These are phyloP conservation scores for Drosophila pseudoananassae DNA, from an alignment of 1,140 invertebrate genomes.

Conservation along the genomic window DNA sequence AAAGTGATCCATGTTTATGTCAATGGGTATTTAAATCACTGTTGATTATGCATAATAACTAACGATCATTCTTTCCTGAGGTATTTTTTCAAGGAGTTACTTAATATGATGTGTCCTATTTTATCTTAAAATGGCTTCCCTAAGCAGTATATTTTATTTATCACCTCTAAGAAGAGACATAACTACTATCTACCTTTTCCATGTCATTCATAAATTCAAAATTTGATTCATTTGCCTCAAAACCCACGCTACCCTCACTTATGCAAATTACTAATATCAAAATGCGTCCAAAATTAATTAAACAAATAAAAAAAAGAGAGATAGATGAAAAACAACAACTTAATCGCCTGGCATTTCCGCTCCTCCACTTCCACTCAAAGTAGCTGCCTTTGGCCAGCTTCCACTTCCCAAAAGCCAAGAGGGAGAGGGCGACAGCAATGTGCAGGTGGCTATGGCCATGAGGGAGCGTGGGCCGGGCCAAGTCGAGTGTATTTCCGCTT, in stretches of 20 bases:
- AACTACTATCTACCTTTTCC: background rate
- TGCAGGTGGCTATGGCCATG: constrained; percentile 71
- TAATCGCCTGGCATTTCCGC: constrained; percentile 75
- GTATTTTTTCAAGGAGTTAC: constrained; percentile 46
- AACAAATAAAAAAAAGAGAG: constrained; percentile 25
- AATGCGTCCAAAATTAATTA: constrained; percentile 45
- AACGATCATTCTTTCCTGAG: constrained; percentile 34
- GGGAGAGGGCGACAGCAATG: constrained; percentile 46
- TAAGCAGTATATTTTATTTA: background rate
- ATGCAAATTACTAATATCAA: constrained; percentile 60
- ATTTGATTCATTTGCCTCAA: constrained; percentile 47
- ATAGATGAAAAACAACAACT: constrained; percentile 60
- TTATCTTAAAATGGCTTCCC: background rate
- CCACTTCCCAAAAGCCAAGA: constrained; percentile 63
- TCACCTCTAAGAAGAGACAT: background rate
- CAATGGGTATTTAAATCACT: constrained; percentile 26
- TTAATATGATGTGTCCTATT: constrained; percentile 12
- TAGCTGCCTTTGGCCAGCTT: constrained; percentile 59
- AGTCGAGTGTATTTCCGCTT: constrained; percentile 79
- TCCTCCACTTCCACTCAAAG: constrained; percentile 57
- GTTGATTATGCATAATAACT: constrained; percentile 20
- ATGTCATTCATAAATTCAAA: constrained; percentile 53
- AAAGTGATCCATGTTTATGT: constrained; percentile 44
- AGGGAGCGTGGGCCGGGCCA: constrained; percentile 62
- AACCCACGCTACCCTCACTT: constrained; percentile 53